Evolutionary conservation across 2,113 vertebrate genomes (phyloP).

Genomic region (Hippocampus comes): DNA sequence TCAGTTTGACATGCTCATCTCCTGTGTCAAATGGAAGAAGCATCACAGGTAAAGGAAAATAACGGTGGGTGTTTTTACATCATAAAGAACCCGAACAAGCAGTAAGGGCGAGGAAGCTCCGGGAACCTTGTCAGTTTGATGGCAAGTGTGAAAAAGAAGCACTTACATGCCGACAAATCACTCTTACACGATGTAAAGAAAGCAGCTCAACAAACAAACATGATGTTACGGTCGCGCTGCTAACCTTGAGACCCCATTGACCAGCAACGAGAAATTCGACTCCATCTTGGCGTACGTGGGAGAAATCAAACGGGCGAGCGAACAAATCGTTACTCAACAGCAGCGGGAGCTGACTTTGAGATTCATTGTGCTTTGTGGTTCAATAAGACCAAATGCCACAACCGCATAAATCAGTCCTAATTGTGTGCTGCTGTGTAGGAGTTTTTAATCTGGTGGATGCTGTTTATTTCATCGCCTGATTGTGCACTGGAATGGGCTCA

Average conservation of each 20-base stretch:
- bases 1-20: too few relatives aligned
- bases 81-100: too few relatives aligned
- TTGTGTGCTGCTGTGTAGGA: slow-evolving; percentile 27
- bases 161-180: neutral
- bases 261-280: slow-evolving; percentile 43
- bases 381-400: slow-evolving; percentile 50
- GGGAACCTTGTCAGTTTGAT: slow-evolving; percentile 59
- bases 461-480: neutral
- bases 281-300: slow-evolving; percentile 43
- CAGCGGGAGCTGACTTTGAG: slow-evolving; percentile 47
- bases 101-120: slow-evolving; percentile 28
- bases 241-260: slow-evolving; percentile 53
- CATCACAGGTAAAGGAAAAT: too few relatives aligned
- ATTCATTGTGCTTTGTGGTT: slow-evolving; percentile 50
- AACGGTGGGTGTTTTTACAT: too few relatives aligned
- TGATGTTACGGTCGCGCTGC: slow-evolving; percentile 32
- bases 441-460: neutral
- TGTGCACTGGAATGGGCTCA: slow-evolving; percentile 13
- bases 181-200: slow-evolving; percentile 14
- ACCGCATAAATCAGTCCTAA: slow-evolving; percentile 48
- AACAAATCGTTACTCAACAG: slow-evolving; percentile 60
- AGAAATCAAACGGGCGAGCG: slow-evolving; percentile 60
- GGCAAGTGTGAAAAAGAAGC: slow-evolving; percentile 10
- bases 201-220: slow-evolving; percentile 24
- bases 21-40: too few relatives aligned